Conservation (phyloP, 2,113 vertebrate species). For the Syrrhaptes paradoxus region DNA sequence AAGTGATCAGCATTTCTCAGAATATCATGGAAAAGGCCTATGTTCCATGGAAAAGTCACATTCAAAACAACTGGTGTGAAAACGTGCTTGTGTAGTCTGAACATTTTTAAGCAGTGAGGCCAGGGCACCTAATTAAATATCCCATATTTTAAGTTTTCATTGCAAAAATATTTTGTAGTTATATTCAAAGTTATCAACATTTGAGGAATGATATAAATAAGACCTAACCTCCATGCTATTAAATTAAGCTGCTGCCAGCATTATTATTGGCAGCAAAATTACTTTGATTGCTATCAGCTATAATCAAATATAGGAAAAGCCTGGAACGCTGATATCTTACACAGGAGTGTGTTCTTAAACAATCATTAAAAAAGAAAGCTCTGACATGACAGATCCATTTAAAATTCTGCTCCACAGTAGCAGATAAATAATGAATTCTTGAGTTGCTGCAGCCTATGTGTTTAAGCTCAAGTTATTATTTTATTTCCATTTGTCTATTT, state of each 20-base stretch:
- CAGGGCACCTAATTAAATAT: background rate
- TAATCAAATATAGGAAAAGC: constrained; percentile 82
- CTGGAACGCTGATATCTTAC: constrained; percentile 64
- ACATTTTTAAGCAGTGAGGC: background rate
- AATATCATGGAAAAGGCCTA: background rate
- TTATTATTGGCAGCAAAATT: constrained; percentile 80
- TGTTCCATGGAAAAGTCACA: background rate
- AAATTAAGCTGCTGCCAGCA: constrained; percentile 60
- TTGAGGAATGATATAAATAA: constrained; percentile 72
- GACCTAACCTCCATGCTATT: constrained; percentile 62
- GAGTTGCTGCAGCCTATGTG: background rate
- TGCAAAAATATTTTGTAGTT: background rate
- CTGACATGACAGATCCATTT: constrained; percentile 49
- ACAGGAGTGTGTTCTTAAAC: constrained; percentile 35
- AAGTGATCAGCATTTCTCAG: constrained; percentile 10
- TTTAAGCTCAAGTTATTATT: constrained; percentile 43
- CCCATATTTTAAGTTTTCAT: constrained; percentile 9
- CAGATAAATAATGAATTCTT: constrained; percentile 58
- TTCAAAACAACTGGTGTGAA: background rate
- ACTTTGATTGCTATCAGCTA: constrained; percentile 79
- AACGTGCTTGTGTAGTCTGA: background rate
- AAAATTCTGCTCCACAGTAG: constrained; percentile 62
- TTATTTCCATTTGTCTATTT: constrained; percentile 46
- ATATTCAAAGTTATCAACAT: constrained; percentile 4
- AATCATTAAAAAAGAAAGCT: constrained; percentile 32